Conservation (phyloP, 2,797 vertebrate genomes). For the Lepus townsendii region DNA sequence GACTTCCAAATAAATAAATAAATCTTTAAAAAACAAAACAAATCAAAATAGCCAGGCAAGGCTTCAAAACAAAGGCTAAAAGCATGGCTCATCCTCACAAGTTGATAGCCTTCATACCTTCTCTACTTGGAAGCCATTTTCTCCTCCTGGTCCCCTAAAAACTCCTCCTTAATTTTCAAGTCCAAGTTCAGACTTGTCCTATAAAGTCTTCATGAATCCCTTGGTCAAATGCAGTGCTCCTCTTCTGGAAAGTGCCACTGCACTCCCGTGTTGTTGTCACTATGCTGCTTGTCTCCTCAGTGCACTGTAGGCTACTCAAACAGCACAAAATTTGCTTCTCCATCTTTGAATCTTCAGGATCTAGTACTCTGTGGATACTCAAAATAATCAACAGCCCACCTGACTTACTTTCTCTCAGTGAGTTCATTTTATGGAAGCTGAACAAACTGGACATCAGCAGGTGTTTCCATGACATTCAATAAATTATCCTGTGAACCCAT, state of each 20-base stretch:
- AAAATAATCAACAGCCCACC: neutral
- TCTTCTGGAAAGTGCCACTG: rapidly evolving
- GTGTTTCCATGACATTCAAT: neutral
- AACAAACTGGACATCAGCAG: neutral
- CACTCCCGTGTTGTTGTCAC: rapidly evolving
- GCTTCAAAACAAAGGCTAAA: neutral
- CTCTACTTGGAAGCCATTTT: neutral
- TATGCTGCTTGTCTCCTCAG: neutral
- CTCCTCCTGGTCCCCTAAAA: neutral
- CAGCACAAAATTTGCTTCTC: neutral
- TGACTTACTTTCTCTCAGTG: neutral
- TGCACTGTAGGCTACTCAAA: neutral
- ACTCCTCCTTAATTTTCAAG: neutral
- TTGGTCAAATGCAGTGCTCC: rapidly evolving
- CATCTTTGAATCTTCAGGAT: neutral
- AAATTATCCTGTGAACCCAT: neutral
- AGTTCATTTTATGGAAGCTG: neutral
- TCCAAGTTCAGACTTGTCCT: neutral
- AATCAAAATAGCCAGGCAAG: neutral
- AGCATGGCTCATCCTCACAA: neutral
- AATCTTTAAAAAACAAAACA: neutral
- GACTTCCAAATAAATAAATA: too few relatives aligned
- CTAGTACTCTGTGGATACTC: too few relatives aligned
- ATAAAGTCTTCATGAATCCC: neutral
- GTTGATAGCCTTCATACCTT: rapidly evolving